Conservation (phyloP, 2,113 vertebrate species). For the Euleptes europaea region DNA sequence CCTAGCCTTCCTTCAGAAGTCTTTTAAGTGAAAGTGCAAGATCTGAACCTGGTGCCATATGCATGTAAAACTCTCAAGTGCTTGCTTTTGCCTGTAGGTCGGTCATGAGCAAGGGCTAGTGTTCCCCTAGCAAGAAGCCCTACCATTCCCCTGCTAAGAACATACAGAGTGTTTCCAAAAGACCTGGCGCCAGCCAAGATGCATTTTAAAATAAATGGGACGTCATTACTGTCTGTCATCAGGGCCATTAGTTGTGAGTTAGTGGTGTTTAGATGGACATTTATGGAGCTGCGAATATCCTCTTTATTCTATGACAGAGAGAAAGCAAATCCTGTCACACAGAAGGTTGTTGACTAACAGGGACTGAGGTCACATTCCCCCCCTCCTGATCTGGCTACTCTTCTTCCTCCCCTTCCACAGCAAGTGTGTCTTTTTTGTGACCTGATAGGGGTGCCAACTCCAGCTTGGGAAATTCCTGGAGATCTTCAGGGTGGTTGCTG, state of each 20-base stretch:
- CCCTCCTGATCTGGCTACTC: too few species aligned
- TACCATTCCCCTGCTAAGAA: constrained; percentile 33
- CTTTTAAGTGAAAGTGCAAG: too few species aligned
- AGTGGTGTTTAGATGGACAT: constrained; percentile 12
- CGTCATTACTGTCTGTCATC: constrained; percentile 46
- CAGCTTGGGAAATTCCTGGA: too few species aligned
- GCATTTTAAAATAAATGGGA: constrained; percentile 51
- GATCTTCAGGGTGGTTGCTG: too few species aligned
- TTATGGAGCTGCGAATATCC: not conserved
- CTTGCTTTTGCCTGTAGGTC: not conserved
- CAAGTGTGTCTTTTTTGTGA: not conserved
- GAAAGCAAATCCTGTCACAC: not conserved
- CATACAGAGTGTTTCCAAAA: constrained; percentile 57
- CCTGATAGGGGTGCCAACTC: not conserved
- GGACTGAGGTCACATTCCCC: not conserved
- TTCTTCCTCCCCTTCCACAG: not conserved
- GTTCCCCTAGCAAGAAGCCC: constrained; percentile 38
- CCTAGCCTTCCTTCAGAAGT: too few species aligned
- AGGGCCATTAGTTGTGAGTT: constrained; percentile 37
- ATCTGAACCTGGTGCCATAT: too few species aligned
- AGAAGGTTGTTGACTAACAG: not conserved
- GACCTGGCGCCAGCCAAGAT: constrained; percentile 27
- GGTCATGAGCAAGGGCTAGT: not conserved
- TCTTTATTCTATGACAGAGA: not conserved
- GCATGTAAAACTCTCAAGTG: too few species aligned